Evolutionary conservation across 2,888 invertebrate genomes (phyloP), one percentile per base, ranked within the genome.

Genomic region (Andrena marginata): DNA sequence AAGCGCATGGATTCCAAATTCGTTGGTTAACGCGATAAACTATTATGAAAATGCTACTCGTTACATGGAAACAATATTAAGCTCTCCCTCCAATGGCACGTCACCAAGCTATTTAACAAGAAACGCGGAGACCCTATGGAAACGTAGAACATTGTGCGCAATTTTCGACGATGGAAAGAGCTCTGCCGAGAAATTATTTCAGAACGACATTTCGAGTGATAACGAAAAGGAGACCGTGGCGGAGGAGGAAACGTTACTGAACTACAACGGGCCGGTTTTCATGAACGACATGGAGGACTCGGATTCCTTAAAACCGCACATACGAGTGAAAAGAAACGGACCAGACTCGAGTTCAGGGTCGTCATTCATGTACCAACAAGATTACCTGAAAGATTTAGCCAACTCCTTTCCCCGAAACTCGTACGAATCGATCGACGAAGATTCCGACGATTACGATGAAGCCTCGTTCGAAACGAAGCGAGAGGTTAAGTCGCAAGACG

Each of bases 251-350:
- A 85, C 77, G 8, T 59, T 86, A 10, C 42, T 59, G 16, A 77
- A 83, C 56, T 83, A 71, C 29, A 73, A 74, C 5, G 75, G 8
- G 2, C 56, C 75, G 5, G 6, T 26, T 31, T 31, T 68, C 7
- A 20, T 49, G 13, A 64, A 85, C 6, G 56, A 67, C 13, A 75
- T 73, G 13, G 78, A 79, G 29, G 77, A 56, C 64, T 16, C 77
- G n/a, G 80, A 85, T 26, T 74, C 77, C 64, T 54, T 84, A 6
- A 63, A 54, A n/a, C 49, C 69, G 1, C 82, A 78, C 0, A 26
- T 85, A n/a, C 77, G 86, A 20, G 77, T 87, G 5, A 86, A 87
- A 26, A 67, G 87, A 73, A 70, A 20, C 26, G 64, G 35, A 49
- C 16, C 33, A 26, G 56, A 23, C 10, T 49, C 59, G 1, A 68